phyloP scores from a whole-genome alignment of 2,888 invertebrate species.

The Eurois occulta region DNA sequence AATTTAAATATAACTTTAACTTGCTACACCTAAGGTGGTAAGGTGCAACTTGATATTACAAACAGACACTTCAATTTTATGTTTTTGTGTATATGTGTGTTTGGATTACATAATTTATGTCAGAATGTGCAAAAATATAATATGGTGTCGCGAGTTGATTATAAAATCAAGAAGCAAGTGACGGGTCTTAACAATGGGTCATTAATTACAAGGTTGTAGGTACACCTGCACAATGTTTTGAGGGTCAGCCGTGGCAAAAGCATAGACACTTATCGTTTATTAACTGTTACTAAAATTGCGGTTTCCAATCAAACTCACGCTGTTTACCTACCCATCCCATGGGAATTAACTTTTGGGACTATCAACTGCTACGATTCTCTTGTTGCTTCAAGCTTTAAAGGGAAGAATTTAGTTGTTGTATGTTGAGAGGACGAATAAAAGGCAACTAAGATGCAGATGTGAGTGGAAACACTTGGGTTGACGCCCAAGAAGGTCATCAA shows the following conservation, averaged over 20 bases:
- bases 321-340: neutral
- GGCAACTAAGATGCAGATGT: neutral
- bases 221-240: neutral
- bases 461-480: neutral
- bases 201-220: conserved; percentile 41
- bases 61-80: too few relatives aligned
- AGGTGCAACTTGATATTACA: neutral
- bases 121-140: neutral
- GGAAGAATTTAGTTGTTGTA: neutral
- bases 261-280: neutral
- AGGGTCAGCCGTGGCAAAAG: neutral
- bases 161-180: conserved; percentile 1
- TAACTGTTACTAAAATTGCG: neutral
- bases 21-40: neutral
- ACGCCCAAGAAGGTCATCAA: neutral
- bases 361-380: neutral
- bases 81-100: too few relatives aligned
- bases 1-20: neutral
- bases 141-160: conserved; percentile 10
- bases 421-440: neutral
- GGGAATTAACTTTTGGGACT: neutral
- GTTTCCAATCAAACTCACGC: neutral
- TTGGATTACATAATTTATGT: neutral
- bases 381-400: neutral
- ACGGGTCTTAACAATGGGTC: conserved; percentile 28